phyloP scores from a whole-genome alignment of 2,797 vertebrate species.

The Masticophis lateralis region DNA sequence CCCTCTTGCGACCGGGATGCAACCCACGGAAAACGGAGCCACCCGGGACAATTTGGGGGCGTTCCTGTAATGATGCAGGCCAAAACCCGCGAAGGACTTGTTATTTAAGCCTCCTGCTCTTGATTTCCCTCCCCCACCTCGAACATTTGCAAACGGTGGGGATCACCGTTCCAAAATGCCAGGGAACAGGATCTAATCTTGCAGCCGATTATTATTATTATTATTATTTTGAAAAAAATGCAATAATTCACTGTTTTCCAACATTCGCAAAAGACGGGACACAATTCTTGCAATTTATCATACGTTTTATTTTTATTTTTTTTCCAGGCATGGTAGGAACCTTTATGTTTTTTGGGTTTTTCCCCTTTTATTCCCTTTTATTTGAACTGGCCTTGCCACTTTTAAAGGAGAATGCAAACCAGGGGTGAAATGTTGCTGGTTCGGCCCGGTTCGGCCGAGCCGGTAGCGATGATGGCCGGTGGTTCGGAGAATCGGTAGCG shows the following conservation, averaged over 20 bases:
- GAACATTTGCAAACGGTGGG: neutral
- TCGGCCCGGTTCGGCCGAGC: too few species aligned
- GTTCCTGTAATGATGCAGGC: neutral
- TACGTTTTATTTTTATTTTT: too few species aligned
- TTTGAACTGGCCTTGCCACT: neutral
- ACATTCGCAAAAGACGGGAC: neutral
- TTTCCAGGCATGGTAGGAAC: neutral
- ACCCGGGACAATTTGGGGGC: neutral
- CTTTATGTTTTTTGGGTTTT: neutral
- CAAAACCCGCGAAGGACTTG: neutral
- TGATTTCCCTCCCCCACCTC: fast-evolving
- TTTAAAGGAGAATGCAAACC: neutral
- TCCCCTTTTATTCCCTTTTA: neutral
- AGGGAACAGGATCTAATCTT: neutral
- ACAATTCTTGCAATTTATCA: neutral
- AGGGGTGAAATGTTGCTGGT: too few species aligned
- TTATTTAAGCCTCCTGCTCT: neutral
- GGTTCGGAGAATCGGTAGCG: too few species aligned
- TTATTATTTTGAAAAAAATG: neutral
- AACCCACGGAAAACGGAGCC: neutral
- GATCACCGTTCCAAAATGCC: neutral
- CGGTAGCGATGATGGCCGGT: too few species aligned
- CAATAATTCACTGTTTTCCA: neutral
- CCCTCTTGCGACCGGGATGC: fast-evolving
- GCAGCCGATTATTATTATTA: neutral